Percentiles rank a stretch among this genome's conserved stretches.
Evolutionary conservation across 2,797 vertebrate species (phyloP).

Genomic region (Erpetoichthys calabaricus): DNA sequence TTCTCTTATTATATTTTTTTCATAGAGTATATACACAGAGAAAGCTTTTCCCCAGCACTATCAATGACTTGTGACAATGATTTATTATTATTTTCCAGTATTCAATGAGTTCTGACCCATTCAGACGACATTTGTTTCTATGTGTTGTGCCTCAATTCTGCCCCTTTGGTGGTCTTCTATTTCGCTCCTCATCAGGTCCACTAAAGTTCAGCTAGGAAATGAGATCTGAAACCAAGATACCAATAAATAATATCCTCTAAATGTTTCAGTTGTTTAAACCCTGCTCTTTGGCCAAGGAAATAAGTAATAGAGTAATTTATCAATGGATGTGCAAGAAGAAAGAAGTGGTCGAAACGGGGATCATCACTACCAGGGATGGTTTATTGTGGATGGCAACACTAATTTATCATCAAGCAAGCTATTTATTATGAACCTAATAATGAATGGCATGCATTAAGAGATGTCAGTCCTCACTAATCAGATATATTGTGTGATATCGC

Average conservation of each 20-base stretch:
- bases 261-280: background rate
- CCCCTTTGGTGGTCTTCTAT: too few species aligned
- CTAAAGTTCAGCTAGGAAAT: background rate
- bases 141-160: too few species aligned
- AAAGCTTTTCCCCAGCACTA: too few species aligned
- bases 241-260: background rate
- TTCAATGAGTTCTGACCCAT: too few species aligned
- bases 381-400: background rate
- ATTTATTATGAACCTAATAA: conserved; percentile 28
- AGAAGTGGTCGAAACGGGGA: background rate
- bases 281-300: conserved; percentile 1
- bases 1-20: too few species aligned
- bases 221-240: background rate
- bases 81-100: too few species aligned
- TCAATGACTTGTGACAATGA: too few species aligned
- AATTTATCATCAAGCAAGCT: conserved; percentile 4
- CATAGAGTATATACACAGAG: too few species aligned
- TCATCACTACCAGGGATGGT: background rate
- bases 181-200: too few species aligned
- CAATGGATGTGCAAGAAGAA: conserved; percentile 1
- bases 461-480: conserved; percentile 53
- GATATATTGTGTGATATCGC: conserved; percentile 14
- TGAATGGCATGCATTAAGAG: conserved; percentile 30
- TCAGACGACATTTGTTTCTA: too few species aligned
- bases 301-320: conserved; percentile 1